A percentile compares a stretch with the other conserved stretches of the same genome.
Evolutionary conservation across 2,797 vertebrate genomes (phyloP).

Genomic region (Chaetophractus vellerosus): DNA sequence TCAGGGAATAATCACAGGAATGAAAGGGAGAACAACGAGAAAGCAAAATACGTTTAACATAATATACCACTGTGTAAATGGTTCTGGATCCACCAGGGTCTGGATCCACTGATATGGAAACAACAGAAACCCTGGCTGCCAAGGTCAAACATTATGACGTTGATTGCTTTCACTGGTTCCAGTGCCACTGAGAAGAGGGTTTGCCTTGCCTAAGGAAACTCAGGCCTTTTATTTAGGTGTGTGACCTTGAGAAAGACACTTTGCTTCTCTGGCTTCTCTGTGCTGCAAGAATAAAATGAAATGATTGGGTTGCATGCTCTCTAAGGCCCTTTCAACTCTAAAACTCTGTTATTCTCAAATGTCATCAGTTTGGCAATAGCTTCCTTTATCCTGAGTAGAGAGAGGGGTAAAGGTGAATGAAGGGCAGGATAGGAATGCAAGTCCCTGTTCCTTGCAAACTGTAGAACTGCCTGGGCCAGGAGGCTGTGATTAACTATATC

Average conservation of each 20-base stretch:
- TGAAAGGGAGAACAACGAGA: not conserved
- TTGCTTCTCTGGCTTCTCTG: conserved; percentile 44
- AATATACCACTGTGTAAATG: not conserved
- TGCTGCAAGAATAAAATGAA: conserved; percentile 75
- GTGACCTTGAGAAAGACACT: conserved; percentile 74
- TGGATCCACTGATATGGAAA: not conserved
- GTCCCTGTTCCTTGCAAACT: conserved; percentile 19
- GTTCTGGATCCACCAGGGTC: not conserved
- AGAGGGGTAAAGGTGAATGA: conserved; percentile 68
- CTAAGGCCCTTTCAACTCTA: conserved; percentile 57
- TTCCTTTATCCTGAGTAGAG: conserved; percentile 3
- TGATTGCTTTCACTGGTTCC: not conserved
- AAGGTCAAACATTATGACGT: conserved; percentile 31
- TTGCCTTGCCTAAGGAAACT: not conserved
- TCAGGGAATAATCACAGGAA: not conserved
- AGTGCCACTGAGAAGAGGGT: not conserved
- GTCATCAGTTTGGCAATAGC: conserved; percentile 78
- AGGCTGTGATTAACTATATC: conserved; percentile 6
- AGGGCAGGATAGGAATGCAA: conserved; percentile 30
- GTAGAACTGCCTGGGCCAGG: not conserved
- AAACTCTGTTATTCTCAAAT: conserved; percentile 77
- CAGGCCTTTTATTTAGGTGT: conserved; percentile 50
- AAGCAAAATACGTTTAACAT: not conserved
- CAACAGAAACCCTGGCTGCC: not conserved
- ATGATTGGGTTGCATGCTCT: conserved; percentile 69